phyloP scores from a whole-genome alignment of 2,113 vertebrate species.

The Toxotes chatareus region DNA sequence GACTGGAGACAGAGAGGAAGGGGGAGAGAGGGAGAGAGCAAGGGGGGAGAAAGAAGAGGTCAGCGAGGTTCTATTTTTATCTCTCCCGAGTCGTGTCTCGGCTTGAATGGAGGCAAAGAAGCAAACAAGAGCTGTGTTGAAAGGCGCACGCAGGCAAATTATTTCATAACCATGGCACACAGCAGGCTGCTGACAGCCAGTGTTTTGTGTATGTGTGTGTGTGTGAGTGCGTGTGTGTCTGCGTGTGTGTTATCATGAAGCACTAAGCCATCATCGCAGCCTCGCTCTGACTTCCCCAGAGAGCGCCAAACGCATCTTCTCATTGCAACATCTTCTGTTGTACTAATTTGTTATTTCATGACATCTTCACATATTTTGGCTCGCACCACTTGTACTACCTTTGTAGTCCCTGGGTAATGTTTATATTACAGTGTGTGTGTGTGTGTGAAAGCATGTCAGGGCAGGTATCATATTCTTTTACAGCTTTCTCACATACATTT shows the following conservation, averaged over 20 bases:
- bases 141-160: conserved; percentile 43
- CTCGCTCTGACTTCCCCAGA: conserved; percentile 5
- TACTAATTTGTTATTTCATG: conserved; percentile 7
- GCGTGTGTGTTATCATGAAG: conserved; percentile 19
- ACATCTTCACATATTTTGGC: conserved; percentile 8
- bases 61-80: conserved; percentile 67
- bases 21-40: neutral
- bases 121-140: conserved; percentile 43
- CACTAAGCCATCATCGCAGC: conserved; percentile 21
- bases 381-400: neutral
- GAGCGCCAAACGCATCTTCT: neutral
- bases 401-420: neutral
- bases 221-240: conserved; percentile 16
- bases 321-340: conserved; percentile 14
- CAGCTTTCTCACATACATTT: conserved; percentile 8
- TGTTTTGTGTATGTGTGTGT: neutral
- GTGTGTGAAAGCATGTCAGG: neutral
- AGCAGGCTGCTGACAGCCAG: conserved; percentile 38
- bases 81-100: conserved; percentile 45
- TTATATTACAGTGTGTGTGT: conserved; percentile 32
- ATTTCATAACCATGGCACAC: conserved; percentile 57
- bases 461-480: conserved; percentile 42
- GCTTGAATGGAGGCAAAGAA: conserved; percentile 58
- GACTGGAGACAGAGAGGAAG: neutral
- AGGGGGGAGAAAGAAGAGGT: conserved; percentile 14